Evolutionary conservation across 2,797 vertebrate species (phyloP).

Genomic region (Pipistrellus nathusii): DNA sequence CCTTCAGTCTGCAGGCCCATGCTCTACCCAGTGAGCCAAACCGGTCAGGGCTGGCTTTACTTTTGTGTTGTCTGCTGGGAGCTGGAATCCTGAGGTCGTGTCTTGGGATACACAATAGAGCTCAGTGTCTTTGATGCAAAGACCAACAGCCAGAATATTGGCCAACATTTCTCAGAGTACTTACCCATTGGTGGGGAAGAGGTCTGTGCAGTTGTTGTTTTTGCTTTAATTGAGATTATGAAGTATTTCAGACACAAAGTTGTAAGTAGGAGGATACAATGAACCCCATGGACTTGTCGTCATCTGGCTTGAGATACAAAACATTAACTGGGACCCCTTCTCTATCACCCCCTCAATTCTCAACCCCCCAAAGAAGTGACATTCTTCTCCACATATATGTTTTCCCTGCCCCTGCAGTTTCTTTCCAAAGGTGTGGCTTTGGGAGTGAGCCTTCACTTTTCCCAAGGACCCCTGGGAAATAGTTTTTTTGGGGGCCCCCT

Average conservation of each 20-base stretch:
- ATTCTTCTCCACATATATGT: neutral
- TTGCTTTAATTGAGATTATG: neutral
- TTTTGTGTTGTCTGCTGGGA: neutral
- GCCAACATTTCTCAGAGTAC: accelerated
- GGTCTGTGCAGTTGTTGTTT: neutral
- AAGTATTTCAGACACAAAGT: neutral
- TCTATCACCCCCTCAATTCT: accelerated
- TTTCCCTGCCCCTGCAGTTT: neutral
- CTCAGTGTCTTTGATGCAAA: neutral
- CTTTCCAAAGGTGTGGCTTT: neutral
- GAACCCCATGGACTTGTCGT: accelerated
- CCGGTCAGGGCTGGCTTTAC: neutral
- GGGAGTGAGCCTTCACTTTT: neutral
- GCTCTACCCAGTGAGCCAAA: too few relatives aligned
- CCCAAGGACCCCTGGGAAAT: neutral
- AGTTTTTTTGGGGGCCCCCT: too few relatives aligned
- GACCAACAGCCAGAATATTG: accelerated
- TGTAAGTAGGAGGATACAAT: too few relatives aligned
- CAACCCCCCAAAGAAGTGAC: neutral
- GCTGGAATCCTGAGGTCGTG: neutral
- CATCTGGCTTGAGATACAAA: neutral
- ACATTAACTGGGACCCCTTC: too few relatives aligned
- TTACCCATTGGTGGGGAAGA: neutral
- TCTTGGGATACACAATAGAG: neutral
- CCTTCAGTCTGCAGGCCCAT: too few relatives aligned